Conservation (phyloP, 2,797 vertebrate genomes). For the Mormyrus proboscirostris region DNA sequence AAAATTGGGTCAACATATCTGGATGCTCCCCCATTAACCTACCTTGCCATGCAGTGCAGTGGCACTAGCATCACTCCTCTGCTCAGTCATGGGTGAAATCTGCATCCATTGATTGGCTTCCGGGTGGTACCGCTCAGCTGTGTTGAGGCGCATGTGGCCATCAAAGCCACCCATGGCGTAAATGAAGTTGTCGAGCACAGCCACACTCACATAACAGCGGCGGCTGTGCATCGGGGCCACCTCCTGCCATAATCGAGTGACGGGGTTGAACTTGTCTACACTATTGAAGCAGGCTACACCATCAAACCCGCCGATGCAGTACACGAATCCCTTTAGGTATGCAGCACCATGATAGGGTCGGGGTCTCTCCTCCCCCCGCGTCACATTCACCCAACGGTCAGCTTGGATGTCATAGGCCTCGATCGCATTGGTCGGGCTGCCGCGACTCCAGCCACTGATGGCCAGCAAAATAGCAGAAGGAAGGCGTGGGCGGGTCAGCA, state of each 20-base stretch:
- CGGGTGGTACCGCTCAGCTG: conserved; percentile 52
- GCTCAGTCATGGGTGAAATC: background rate
- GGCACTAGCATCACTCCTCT: conserved; percentile 28
- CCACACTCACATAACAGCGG: background rate
- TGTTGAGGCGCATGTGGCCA: conserved; percentile 56
- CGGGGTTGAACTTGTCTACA: conserved; percentile 60
- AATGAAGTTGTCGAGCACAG: background rate
- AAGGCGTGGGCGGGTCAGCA: background rate
- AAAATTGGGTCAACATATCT: background rate
- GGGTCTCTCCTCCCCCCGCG: conserved; percentile 2
- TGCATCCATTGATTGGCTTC: background rate
- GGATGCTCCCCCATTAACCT: background rate
- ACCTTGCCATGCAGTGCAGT: conserved; percentile 35
- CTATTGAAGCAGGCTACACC: conserved; percentile 63
- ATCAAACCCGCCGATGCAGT: conserved; percentile 60
- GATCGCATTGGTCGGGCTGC: conserved; percentile 52
- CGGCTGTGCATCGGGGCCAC: background rate
- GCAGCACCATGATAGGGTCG: background rate
- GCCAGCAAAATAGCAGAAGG: conserved; percentile 61
- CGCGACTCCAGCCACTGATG: conserved; percentile 67
- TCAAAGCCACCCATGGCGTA: conserved; percentile 74
- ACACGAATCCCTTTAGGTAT: background rate
- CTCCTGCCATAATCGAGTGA: conserved; percentile 58
- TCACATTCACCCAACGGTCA: conserved; percentile 58
- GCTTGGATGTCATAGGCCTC: background rate